Evolutionary conservation across 2,888 invertebrate species (phyloP).

Genomic region (Helicoverpa assulta): DNA sequence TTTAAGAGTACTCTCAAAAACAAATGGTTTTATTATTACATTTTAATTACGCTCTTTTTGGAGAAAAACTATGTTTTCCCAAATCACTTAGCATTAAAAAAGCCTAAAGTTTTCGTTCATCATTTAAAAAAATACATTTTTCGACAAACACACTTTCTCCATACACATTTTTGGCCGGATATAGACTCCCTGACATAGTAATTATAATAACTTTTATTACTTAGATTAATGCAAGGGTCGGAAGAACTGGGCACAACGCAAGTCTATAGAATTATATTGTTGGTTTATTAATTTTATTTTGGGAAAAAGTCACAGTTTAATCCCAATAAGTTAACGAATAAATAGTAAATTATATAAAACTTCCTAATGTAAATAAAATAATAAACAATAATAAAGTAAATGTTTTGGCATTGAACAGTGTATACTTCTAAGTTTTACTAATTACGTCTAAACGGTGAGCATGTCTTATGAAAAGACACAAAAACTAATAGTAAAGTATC

Average conservation of each 20-base stretch:
- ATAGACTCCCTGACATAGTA: constrained; percentile 38
- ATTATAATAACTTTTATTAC: constrained; percentile 37
- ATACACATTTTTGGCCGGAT: constrained; percentile 53
- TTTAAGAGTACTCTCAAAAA: too few relatives aligned
- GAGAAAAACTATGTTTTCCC: neutral
- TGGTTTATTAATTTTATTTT: constrained; percentile 55
- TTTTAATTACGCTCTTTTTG: neutral
- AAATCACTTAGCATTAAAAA: constrained; percentile 1
- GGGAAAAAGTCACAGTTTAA: neutral
- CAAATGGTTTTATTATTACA: neutral
- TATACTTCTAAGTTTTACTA: constrained; percentile 34
- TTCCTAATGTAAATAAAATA: constrained; percentile 9
- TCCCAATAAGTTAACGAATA: neutral
- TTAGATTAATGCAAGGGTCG: constrained; percentile 40
- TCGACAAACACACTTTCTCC: constrained; percentile 11
- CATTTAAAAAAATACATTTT: constrained; percentile 20
- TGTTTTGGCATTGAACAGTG: constrained; percentile 43
- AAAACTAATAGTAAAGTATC: too few relatives aligned
- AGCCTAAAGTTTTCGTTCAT: neutral
- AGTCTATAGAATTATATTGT: constrained; percentile 32
- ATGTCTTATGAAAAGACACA: too few relatives aligned
- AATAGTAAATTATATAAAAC: neutral
- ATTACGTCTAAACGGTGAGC: constrained; percentile 5
- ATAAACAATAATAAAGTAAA: constrained; percentile 44
- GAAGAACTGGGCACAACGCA: constrained; percentile 67